Conservation (phyloP, 2,888 invertebrate genomes). For the Aethes cnicana region DNA sequence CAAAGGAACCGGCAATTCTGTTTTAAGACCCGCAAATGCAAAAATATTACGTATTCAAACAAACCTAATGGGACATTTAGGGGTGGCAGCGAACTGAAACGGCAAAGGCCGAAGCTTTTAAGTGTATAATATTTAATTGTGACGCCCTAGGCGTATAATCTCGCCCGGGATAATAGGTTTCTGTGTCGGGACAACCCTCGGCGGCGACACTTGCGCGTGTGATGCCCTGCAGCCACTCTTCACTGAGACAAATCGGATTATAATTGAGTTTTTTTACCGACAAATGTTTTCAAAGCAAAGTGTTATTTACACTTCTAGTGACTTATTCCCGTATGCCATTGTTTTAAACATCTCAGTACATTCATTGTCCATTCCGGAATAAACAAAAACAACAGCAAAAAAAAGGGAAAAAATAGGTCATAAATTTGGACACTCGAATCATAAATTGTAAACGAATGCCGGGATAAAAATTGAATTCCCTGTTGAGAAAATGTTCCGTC, state of each 20-base stretch:
- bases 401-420: slow-evolving; percentile 46
- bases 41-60: slow-evolving; percentile 83
- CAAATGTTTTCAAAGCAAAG: slow-evolving; percentile 54
- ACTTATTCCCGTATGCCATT: slow-evolving; percentile 25
- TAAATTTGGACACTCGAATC: slow-evolving; percentile 58
- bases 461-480: slow-evolving; percentile 78
- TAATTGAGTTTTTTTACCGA: slow-evolving; percentile 74
- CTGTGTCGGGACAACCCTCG: slow-evolving; percentile 80
- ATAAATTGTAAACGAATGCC: slow-evolving; percentile 74
- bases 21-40: slow-evolving; percentile 81
- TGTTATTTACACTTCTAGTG: slow-evolving; percentile 29
- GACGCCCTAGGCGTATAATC: slow-evolving; percentile 83
- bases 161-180: slow-evolving; percentile 83
- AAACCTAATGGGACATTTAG: slow-evolving; percentile 83
- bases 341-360: not conserved
- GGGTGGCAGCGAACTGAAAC: slow-evolving; percentile 82
- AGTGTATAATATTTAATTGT: slow-evolving; percentile 84
- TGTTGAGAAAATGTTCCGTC: slow-evolving; percentile 80
- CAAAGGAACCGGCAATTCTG: slow-evolving; percentile 81
- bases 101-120: slow-evolving; percentile 83
- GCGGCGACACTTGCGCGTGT: slow-evolving; percentile 76
- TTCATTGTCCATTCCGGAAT: not conserved
- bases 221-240: slow-evolving; percentile 72
- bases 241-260: slow-evolving; percentile 79
- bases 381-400: not conserved